phyloP scores from a whole-genome alignment of 2,113 vertebrate species.

The Podarcis raffonei region DNA sequence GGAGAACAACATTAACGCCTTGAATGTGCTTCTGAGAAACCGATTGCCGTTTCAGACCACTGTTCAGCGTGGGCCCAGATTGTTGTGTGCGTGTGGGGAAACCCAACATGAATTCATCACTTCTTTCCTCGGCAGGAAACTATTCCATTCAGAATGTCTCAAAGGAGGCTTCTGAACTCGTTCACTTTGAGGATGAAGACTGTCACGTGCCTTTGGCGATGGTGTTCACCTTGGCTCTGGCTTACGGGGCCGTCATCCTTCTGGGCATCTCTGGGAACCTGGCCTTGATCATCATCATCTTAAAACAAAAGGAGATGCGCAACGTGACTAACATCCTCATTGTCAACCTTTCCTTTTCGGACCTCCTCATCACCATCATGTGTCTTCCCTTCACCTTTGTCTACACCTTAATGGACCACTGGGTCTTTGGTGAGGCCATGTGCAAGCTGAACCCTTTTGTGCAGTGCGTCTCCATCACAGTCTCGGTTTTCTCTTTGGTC shows the following conservation, averaged over 20 bases:
- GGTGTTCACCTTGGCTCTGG: slow-evolving; percentile 83
- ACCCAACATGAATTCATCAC: slow-evolving; percentile 73
- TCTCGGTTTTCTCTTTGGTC: slow-evolving; percentile 88
- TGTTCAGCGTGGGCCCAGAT: background rate
- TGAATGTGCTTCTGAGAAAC: slow-evolving; percentile 35
- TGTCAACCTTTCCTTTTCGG: slow-evolving; percentile 89
- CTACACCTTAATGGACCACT: slow-evolving; percentile 91
- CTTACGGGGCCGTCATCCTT: slow-evolving; percentile 85
- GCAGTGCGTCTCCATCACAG: slow-evolving; percentile 85
- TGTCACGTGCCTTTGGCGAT: slow-evolving; percentile 79
- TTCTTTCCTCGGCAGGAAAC: slow-evolving; percentile 62
- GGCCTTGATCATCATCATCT: slow-evolving; percentile 84
- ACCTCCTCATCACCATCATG: slow-evolving; percentile 85
- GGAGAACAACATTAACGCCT: slow-evolving; percentile 4
- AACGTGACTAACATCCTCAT: slow-evolving; percentile 91
- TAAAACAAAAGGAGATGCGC: slow-evolving; percentile 87
- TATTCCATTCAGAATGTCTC: slow-evolving; percentile 71
- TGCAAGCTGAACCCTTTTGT: slow-evolving; percentile 88
- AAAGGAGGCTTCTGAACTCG: slow-evolving; percentile 58
- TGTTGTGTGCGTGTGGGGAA: background rate
- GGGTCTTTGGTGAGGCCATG: slow-evolving; percentile 88
- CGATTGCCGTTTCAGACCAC: background rate
- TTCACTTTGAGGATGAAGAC: slow-evolving; percentile 74
- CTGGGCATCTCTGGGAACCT: slow-evolving; percentile 86
- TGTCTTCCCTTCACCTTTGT: slow-evolving; percentile 89